Evolutionary conservation across 2,113 vertebrate species (phyloP).

Genomic region (Dasyornis broadbenti): DNA sequence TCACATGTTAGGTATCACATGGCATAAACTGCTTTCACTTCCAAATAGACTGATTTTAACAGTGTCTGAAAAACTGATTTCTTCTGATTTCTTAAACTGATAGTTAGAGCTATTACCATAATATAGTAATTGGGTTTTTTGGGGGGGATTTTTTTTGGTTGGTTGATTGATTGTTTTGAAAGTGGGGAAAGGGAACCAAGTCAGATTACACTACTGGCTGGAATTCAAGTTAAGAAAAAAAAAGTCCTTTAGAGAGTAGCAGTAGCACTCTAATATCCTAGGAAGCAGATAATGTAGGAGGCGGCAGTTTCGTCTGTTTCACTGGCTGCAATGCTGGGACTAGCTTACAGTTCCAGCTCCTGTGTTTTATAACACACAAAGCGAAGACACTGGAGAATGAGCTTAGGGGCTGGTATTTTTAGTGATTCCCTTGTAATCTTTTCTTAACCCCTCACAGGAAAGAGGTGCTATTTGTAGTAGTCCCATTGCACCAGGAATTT

Average conservation of each 20-base stretch:
- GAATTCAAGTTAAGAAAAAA: background rate
- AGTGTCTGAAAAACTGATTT: background rate
- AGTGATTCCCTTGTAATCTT: background rate
- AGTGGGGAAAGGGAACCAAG: background rate
- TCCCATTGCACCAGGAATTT: background rate
- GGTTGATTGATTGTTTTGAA: background rate
- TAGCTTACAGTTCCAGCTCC: background rate
- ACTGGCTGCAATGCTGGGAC: background rate
- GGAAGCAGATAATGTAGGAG: background rate
- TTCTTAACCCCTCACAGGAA: background rate
- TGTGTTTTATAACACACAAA: rapidly evolving
- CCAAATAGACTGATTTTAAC: background rate
- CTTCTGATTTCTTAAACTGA: background rate
- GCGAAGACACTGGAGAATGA: background rate
- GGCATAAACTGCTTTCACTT: background rate
- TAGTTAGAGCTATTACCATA: background rate
- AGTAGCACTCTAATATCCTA: background rate
- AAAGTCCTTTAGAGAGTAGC: background rate
- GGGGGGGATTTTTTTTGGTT: background rate
- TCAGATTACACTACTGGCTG: background rate
- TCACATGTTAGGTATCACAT: background rate
- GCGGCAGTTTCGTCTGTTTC: background rate
- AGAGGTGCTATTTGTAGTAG: background rate
- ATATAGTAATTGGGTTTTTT: background rate
- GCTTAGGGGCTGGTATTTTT: background rate